These are phyloP conservation scores for Urophycis tenuis DNA, from an alignment of 2,797 vertebrate species.

Conservation along the genomic window DNA sequence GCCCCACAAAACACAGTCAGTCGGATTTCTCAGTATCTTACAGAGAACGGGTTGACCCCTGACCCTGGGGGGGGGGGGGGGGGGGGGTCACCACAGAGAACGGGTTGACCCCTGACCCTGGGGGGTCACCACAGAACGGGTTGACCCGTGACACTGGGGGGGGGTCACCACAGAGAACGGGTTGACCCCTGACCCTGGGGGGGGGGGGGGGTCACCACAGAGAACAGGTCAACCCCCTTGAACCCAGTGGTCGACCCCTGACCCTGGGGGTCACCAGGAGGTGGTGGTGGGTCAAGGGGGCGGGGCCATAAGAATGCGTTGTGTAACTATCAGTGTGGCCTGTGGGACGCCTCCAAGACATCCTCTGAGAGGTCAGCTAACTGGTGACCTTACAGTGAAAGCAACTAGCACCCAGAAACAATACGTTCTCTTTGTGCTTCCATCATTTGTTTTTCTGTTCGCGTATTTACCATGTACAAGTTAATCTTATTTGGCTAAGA, in stretches of 20 bases:
- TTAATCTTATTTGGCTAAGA: conserved; percentile 74
- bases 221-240: conserved; percentile 37
- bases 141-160: too few species aligned
- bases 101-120: conserved; percentile 34
- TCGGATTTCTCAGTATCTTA: conserved; percentile 64
- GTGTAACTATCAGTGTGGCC: conserved; percentile 33
- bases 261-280: too few species aligned
- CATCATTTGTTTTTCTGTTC: conserved; percentile 39
- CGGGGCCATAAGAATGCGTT: conserved; percentile 28
- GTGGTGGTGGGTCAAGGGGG: neutral
- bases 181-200: too few species aligned
- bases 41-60: conserved; percentile 42
- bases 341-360: conserved; percentile 50
- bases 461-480: conserved; percentile 61
- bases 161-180: conserved; percentile 48
- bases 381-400: conserved; percentile 66
- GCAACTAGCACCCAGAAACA: conserved; percentile 69
- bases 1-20: conserved; percentile 75
- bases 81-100: too few species aligned
- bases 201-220: too few species aligned
- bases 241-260: too few species aligned
- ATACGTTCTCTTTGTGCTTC: conserved; percentile 70
- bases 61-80: too few species aligned
- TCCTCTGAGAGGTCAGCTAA: conserved; percentile 47
- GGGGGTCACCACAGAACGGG: conserved; percentile 45